Base-by-base conservation (phyloP, 1,140 invertebrate genomes). In the Lethocerus indicus region DNA sequence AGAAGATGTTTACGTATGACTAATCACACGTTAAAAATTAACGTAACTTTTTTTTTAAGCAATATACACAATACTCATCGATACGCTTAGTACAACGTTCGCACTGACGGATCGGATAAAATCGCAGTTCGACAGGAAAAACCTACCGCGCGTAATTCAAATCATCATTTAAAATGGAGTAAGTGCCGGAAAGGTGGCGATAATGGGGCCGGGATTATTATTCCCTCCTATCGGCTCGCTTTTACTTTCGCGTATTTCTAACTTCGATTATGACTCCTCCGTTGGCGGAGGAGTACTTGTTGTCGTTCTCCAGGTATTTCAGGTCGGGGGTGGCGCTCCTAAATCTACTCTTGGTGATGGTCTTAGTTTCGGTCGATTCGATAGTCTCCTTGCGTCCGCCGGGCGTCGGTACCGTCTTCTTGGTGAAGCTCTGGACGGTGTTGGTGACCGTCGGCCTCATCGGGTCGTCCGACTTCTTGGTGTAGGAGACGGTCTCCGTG, bases 321-420 rank as follows among this genome's bases (percentile, higher is more conserved):
- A 66, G 63, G 14, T 67, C 56, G 2, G 61, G 64, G 51, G 67
- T 66, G 51, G 65, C 68, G 27, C 65, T 66, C 45, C 71, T 68
- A 56, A 71, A 72, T 44, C 71, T 67, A 54, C 74, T 78, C 54
- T 75, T 78, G 5, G 75, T 79, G 24, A 79, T 67, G 2, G 75
- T 78, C 59, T 75, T 78, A 2, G 73, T 74, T 63, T 81, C 77
- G 25, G 70, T 74, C 2, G 76, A 78, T 55, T 81, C 73, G 35
- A 80, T 75, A 41, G 76, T 75, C 58, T 79, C 76, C 12, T 63
- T 59, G 26, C 72, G 64, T 1, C 77, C 77, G 57, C 76, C 70
- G 53, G 67, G 71, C 1, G 70, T 66, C 3, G 77, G 76, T 27
- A 79, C 65, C 1, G 73, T 72, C 62, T 76, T 78, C 59, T 77